These are phyloP conservation scores for Acanthisitta chloris DNA, from an alignment of 2,113 vertebrate species.

Conservation along the genomic window DNA sequence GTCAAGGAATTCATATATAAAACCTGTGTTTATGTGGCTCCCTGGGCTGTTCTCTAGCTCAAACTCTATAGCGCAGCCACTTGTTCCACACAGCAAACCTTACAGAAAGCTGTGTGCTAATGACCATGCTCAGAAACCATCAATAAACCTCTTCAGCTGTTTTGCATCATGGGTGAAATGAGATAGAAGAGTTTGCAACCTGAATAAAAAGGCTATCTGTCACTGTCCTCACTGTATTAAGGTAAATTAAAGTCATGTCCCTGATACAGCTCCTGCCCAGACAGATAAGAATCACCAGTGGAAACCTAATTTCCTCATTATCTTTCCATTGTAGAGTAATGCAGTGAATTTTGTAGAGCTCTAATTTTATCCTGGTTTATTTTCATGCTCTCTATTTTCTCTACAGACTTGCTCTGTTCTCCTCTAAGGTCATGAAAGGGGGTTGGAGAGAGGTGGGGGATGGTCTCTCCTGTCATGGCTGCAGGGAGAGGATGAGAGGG, in stretches of 20 bases:
- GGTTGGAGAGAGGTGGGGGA: too few species aligned
- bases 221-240: not conserved
- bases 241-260: not conserved
- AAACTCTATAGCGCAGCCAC: not conserved
- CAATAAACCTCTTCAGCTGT: not conserved
- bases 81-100: not conserved
- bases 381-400: not conserved
- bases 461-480: too few species aligned
- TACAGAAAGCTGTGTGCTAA: not conserved
- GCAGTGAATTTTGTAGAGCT: not conserved
- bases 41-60: not conserved
- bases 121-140: not conserved
- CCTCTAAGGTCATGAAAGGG: not conserved
- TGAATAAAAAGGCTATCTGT: rapidly evolving
- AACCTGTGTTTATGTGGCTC: rapidly evolving
- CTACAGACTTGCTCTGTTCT: not conserved
- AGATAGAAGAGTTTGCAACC: not conserved
- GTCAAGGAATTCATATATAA: not conserved
- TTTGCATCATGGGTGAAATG: rapidly evolving
- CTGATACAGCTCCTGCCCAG: not conserved
- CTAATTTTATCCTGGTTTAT: not conserved
- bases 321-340: not conserved
- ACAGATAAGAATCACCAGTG: constrained; percentile 4
- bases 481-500: too few species aligned
- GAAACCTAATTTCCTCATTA: constrained; percentile 9